phyloP scores from a whole-genome alignment of 2,888 invertebrate species.

The Cordilura impudica region DNA sequence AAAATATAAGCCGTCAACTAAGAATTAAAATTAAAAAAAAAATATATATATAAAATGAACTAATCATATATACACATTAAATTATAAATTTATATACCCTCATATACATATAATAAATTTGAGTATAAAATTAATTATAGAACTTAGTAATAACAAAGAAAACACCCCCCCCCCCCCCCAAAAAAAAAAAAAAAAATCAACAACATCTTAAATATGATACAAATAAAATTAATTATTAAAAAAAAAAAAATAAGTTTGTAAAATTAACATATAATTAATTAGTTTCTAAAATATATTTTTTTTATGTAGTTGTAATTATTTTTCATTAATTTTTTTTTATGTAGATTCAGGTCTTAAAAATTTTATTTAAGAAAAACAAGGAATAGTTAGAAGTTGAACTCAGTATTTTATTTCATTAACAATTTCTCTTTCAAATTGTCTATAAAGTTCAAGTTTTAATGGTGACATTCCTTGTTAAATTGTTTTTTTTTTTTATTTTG shows the following conservation, averaged over 20 bases:
- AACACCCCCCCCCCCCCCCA: slow-evolving; percentile 12
- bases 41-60: neutral
- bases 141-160: neutral
- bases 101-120: slow-evolving; percentile 1
- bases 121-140: neutral
- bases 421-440: neutral
- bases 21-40: slow-evolving; percentile 23
- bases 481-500: neutral
- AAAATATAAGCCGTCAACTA: slow-evolving; percentile 50
- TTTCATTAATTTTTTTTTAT: slow-evolving; percentile 17
- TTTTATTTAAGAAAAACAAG: neutral
- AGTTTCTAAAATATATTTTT: slow-evolving; percentile 15
- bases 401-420: neutral
- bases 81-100: slow-evolving; percentile 37
- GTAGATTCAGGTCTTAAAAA: neutral
- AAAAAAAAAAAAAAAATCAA: too few relatives aligned
- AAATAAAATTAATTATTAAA: slow-evolving; percentile 12
- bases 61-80: slow-evolving; percentile 13
- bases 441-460: neutral
- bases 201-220: neutral
- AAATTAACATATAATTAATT: slow-evolving; percentile 10
- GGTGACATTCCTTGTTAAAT: neutral
- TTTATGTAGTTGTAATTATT: slow-evolving; percentile 30
- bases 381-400: neutral
- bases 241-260: slow-evolving; percentile 2